Percentiles rank a stretch among this genome's conserved stretches.
phyloP scores from a whole-genome alignment of 2,888 invertebrate genomes.

The Pasiphila rectangulata region DNA sequence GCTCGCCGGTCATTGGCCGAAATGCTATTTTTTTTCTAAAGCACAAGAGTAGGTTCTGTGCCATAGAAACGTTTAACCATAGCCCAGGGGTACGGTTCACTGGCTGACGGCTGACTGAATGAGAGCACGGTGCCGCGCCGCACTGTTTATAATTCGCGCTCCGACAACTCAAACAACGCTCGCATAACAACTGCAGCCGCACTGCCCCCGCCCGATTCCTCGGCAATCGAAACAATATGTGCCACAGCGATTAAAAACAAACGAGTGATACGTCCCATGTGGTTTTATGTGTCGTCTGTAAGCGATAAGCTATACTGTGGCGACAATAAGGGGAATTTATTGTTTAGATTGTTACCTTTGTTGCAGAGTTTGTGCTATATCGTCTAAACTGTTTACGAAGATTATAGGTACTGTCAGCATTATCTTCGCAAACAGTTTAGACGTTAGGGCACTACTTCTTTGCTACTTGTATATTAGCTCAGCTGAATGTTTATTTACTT shows the following conservation, averaged over 20 bases:
- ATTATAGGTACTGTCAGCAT: conserved; percentile 26
- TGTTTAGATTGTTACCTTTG: conserved; percentile 35
- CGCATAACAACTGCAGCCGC: conserved; percentile 58
- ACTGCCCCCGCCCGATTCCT: conserved; percentile 43
- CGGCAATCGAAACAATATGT: conserved; percentile 51
- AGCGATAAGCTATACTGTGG: conserved; percentile 34
- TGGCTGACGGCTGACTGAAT: conserved; percentile 53
- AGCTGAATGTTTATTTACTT: conserved; percentile 11
- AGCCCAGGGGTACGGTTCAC: conserved; percentile 51
- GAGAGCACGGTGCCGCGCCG: conserved; percentile 38
- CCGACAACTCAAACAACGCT: conserved; percentile 54
- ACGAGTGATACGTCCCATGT: conserved; percentile 48
- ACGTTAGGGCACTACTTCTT: conserved; percentile 12
- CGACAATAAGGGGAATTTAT: conserved; percentile 36
- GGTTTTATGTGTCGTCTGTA: conserved; percentile 49
- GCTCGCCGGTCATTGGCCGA: conserved; percentile 75
- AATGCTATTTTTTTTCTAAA: conserved; percentile 61
- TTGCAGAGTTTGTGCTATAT: conserved; percentile 31
- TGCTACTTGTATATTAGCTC: conserved; percentile 10
- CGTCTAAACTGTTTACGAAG: too few species aligned
- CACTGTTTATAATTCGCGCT: conserved; percentile 52
- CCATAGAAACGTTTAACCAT: conserved; percentile 63
- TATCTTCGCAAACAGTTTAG: conserved; percentile 32
- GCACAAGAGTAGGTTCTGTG: conserved; percentile 56
- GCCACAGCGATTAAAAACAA: conserved; percentile 46